phyloP scores from a whole-genome alignment of 2,888 invertebrate species.

The Zelleria hepariella region DNA sequence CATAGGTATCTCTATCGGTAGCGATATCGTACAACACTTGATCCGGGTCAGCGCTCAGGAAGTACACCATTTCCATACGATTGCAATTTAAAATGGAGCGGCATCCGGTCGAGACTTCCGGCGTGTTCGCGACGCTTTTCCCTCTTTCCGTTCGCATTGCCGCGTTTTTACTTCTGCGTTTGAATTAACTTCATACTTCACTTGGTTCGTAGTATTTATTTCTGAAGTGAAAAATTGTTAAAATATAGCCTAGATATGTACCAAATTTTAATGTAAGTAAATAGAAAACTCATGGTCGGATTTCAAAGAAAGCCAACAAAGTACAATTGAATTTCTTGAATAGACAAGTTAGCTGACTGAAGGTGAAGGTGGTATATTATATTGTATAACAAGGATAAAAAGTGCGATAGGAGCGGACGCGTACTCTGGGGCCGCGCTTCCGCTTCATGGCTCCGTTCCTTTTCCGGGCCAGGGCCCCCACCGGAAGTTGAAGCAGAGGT shows the following conservation, averaged over 20 bases:
- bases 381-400: neutral
- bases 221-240: neutral
- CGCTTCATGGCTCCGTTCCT: conserved; percentile 29
- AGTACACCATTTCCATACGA: conserved; percentile 47
- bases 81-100: conserved; percentile 47
- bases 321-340: neutral
- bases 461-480: conserved; percentile 36
- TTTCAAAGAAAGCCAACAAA: too few species aligned
- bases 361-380: neutral
- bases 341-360: neutral
- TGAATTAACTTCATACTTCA: neutral
- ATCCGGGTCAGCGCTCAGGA: conserved; percentile 37
- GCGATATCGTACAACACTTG: neutral
- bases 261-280: neutral
- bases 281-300: too few species aligned
- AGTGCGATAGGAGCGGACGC: neutral
- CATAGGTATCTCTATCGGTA: too few species aligned
- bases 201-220: neutral
- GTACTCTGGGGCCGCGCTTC: conserved; percentile 12
- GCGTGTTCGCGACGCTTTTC: conserved; percentile 31
- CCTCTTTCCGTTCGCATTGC: conserved; percentile 12
- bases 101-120: conserved; percentile 45
- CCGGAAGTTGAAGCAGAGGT: conserved; percentile 52
- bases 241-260: neutral
- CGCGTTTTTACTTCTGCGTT: neutral